Conservation (phyloP, 2,888 invertebrate species). For the Torymus aiolomorphi region DNA sequence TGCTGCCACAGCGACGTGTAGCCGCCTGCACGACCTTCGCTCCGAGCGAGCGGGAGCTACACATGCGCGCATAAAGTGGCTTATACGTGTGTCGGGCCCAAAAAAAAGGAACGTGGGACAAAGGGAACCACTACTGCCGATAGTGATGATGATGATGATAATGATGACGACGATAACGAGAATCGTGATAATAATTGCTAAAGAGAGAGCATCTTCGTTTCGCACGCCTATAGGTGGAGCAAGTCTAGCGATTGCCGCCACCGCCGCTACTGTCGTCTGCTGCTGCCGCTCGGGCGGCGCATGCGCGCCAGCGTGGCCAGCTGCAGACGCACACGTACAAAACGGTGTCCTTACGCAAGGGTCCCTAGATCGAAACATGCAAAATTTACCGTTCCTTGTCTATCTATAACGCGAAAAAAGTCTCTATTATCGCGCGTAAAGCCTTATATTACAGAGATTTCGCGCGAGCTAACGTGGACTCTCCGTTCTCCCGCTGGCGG, state of each 20-base stretch:
- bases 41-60: too few relatives aligned
- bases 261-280: constrained; percentile 26
- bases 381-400: too few relatives aligned
- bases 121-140: background rate
- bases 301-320: background rate
- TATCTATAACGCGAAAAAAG: too few relatives aligned
- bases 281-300: constrained; percentile 12
- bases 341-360: too few relatives aligned
- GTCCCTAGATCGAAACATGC: too few relatives aligned
- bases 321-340: background rate
- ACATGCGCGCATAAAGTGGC: too few relatives aligned
- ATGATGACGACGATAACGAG: too few relatives aligned
- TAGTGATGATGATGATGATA: background rate
- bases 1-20: too few relatives aligned
- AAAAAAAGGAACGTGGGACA: background rate
- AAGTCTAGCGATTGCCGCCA: constrained; percentile 17
- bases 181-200: background rate
- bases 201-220: background rate
- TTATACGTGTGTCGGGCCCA: constrained; percentile 3
- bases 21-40: constrained; percentile 29
- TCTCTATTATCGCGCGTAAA: too few relatives aligned
- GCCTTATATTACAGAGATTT: too few relatives aligned
- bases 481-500: too few relatives aligned
- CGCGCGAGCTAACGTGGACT: too few relatives aligned
- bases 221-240: constrained; percentile 17